Evolutionary conservation across 2,888 invertebrate species (phyloP).

Genomic region (Cantharis rustica): DNA sequence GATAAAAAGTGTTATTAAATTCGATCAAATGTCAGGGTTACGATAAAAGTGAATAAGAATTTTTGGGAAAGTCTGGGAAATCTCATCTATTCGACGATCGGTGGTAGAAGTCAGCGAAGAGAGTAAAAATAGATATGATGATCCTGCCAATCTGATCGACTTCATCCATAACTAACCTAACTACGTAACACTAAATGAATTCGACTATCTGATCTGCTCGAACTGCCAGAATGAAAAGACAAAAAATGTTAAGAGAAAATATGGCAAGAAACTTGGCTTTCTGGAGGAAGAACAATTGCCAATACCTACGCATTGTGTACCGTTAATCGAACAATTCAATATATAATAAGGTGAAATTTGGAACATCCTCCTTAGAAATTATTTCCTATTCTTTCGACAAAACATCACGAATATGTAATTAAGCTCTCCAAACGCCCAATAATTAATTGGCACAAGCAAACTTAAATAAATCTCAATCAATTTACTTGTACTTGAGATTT

Average conservation of each 20-base stretch:
- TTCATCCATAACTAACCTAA: not conserved
- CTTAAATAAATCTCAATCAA: not conserved
- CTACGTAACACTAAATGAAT: not conserved
- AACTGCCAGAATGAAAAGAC: not conserved
- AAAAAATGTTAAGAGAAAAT: not conserved
- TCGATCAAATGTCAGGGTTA: not conserved
- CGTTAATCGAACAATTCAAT: not conserved
- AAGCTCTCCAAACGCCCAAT: not conserved
- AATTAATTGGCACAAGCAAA: not conserved
- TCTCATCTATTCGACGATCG: not conserved
- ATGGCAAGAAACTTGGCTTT: not conserved
- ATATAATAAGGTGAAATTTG: not conserved
- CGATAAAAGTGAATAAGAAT: not conserved
- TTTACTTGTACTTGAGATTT: not conserved
- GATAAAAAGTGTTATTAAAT: not conserved
- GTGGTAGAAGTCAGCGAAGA: not conserved
- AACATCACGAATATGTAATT: not conserved
- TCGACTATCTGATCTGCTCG: not conserved
- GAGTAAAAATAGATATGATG: not conserved
- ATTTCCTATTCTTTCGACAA: not conserved
- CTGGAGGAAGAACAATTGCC: not conserved
- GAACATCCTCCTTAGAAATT: not conserved
- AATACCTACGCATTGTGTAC: not conserved
- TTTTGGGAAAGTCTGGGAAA: not conserved
- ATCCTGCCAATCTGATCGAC: not conserved